phyloP scores from a whole-genome alignment of 2,113 vertebrate genomes.

The Budorcas taxicolor region DNA sequence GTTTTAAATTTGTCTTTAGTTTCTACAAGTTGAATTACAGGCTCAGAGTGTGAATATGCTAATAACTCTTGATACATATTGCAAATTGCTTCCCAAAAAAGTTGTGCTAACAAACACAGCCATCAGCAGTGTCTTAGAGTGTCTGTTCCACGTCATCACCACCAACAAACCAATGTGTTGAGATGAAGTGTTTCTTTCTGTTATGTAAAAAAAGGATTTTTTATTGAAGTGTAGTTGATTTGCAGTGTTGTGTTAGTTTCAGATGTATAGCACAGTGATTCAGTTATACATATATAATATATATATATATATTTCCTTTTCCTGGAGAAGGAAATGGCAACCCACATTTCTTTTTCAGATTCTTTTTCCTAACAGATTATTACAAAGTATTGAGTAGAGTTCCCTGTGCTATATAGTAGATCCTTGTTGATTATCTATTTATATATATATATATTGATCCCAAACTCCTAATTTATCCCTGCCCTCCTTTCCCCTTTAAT shows the following conservation, averaged over 20 bases:
- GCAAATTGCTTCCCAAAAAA: neutral
- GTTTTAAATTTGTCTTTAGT: neutral
- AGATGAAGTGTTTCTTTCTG: neutral
- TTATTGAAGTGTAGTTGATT: neutral
- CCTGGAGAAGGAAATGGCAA: neutral
- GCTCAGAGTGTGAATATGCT: neutral
- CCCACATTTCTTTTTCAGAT: neutral
- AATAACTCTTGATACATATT: neutral
- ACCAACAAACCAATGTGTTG: neutral
- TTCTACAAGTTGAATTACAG: neutral
- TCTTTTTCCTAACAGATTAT: neutral
- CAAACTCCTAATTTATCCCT: neutral
- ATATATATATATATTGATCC: neutral
- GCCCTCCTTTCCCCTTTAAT: neutral
- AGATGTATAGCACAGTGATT: neutral
- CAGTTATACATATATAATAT: neutral
- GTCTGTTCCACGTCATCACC: neutral
- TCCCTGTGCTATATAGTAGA: neutral
- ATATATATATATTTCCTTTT: neutral
- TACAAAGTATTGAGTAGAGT: neutral
- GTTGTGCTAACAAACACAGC: neutral
- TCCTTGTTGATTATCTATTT: neutral
- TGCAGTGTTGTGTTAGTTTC: neutral
- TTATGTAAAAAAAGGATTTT: neutral
- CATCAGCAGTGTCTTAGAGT: neutral